Base-by-base conservation (phyloP, 2,113 vertebrate species). In the Eidolon helvum region DNA sequence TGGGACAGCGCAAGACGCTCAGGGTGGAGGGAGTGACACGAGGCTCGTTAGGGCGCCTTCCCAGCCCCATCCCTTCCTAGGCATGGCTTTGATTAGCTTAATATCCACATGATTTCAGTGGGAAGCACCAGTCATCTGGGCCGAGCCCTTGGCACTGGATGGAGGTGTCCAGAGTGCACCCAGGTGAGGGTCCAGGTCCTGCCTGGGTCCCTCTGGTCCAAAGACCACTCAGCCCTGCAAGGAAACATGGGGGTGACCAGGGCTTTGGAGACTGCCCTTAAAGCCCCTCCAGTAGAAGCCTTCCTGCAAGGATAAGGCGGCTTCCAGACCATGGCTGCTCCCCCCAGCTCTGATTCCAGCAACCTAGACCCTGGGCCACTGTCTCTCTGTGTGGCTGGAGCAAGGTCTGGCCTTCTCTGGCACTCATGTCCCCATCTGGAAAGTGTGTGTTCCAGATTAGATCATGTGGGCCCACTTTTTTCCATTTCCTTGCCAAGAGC, bases 1-100 rank as follows among this genome's bases (percentile, higher is more conserved):
- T 99, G 99, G 99, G 99, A 99, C 98, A 98, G 98, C 98, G 98
- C 98, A 96, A 98, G 98, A 99, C 92, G 97, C 98, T 98, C 94
- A 63, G 98, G 98, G 98, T 97, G 97, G 98, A 99, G 98, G 98
- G 98, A 98, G 98, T 99, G 99, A 99, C 99, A 99, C 97, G 97
- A 98, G 95, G 98, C 99, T 99, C 98, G 98, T 99, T 99, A 99
- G 92, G 98, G 98, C 98, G 90, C 92, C 78, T 55, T 97, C 95
- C 92, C 82, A n/a, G 96, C 97, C 98, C 98, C 97, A 97, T 96
- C 94, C 89, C 33, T 98, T 98, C 97, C 98, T 95, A 85, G 96
- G 97, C 91, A 92, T 97, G 95, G 95, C 97, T 98, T 98, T 98
- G 97, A 99, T 99, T 98, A 99, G 98, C 98, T 98, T 99, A 98